Conservation (phyloP, 2,888 invertebrate genomes). For the Tiliacea citrago region DNA sequence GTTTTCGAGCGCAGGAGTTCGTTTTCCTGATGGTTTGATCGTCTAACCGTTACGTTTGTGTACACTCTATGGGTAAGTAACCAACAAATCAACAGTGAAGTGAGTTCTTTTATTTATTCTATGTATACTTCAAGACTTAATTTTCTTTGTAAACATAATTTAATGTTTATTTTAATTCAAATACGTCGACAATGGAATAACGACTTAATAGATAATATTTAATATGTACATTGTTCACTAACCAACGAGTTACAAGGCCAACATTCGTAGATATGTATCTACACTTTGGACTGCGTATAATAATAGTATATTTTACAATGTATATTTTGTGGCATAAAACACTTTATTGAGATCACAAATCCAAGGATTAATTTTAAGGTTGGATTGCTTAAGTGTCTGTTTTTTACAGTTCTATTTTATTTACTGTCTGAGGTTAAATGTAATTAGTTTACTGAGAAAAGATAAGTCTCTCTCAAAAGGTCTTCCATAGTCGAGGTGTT, state of each 20-base stretch:
- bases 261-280: slow-evolving; percentile 71
- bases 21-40: background rate
- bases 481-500: too few relatives aligned
- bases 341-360: slow-evolving; percentile 63
- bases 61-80: too few relatives aligned
- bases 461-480: background rate
- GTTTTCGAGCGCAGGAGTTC: background rate
- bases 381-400: slow-evolving; percentile 54
- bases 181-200: slow-evolving; percentile 53
- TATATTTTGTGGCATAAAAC: slow-evolving; percentile 55
- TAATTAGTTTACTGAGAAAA: background rate
- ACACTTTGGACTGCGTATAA: slow-evolving; percentile 58
- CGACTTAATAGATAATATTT: slow-evolving; percentile 63
- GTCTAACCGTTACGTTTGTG: too few relatives aligned
- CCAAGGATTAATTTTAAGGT: slow-evolving; percentile 64
- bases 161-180: slow-evolving; percentile 39
- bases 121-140: background rate
- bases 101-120: slow-evolving; percentile 13
- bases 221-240: slow-evolving; percentile 67
- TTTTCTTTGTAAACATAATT: slow-evolving; percentile 16
- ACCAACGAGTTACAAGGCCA: slow-evolving; percentile 67
- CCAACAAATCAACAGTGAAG: background rate
- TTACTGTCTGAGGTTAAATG: background rate
- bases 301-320: slow-evolving; percentile 66
- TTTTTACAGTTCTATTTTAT: slow-evolving; percentile 17